These are phyloP conservation scores for Formicarius rufipectus DNA, from an alignment of 2,113 vertebrate genomes.

Conservation along the genomic window DNA sequence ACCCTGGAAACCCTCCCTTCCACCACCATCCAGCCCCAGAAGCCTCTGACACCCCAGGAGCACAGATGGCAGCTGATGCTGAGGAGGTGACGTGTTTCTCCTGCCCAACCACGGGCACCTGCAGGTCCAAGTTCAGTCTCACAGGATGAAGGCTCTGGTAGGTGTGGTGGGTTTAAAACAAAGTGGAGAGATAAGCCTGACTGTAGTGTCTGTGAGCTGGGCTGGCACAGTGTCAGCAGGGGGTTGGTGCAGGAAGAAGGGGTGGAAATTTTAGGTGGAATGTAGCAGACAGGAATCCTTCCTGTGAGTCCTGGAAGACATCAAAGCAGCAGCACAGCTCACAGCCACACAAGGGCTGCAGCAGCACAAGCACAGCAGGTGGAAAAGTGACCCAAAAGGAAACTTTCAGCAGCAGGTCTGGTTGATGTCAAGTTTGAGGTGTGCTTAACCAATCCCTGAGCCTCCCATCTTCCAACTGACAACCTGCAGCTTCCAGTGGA, in stretches of 20 bases:
- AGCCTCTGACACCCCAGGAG: too few species aligned
- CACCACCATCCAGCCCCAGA: too few species aligned
- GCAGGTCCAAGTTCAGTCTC: neutral
- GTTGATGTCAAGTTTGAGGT: neutral
- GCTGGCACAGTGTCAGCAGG: neutral
- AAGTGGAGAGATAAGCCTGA: neutral
- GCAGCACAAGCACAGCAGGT: neutral
- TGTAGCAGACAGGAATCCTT: neutral
- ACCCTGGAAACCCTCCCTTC: too few species aligned
- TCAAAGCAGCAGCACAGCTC: neutral
- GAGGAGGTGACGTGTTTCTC: neutral
- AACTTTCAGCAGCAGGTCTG: neutral
- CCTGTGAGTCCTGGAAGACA: neutral
- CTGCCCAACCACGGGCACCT: neutral
- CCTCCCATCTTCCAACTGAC: neutral
- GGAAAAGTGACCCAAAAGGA: neutral
- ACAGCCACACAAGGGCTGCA: neutral
- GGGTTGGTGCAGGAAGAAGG: neutral
- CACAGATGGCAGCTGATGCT: slow-evolving; percentile 8
- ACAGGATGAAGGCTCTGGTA: neutral
- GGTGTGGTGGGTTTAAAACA: neutral
- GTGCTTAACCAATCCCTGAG: neutral
- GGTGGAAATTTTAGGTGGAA: neutral
- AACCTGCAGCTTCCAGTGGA: neutral
- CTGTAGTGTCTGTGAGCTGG: neutral